Conservation (phyloP, 2,888 invertebrate species). For the Pharmacophagus antenor region DNA sequence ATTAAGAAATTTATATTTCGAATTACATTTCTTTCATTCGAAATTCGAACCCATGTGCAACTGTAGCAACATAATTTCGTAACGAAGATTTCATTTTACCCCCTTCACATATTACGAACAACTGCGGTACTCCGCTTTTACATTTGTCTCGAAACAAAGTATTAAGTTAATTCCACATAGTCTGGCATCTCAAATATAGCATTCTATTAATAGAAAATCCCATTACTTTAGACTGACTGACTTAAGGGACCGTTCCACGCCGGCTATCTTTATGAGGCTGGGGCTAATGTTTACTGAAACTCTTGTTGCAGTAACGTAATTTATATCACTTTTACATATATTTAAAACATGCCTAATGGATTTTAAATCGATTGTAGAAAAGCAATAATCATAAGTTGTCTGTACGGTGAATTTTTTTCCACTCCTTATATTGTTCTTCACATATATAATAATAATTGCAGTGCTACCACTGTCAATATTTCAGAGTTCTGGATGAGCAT, state of each 20-base stretch:
- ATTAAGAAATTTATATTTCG: too few relatives aligned
- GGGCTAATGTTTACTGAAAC: slow-evolving; percentile 20
- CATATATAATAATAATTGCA: too few relatives aligned
- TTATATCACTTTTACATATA: slow-evolving; percentile 20
- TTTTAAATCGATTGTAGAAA: neutral
- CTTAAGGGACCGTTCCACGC: slow-evolving; percentile 21
- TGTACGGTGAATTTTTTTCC: too few relatives aligned
- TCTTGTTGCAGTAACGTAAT: slow-evolving; percentile 9
- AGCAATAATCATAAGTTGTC: neutral
- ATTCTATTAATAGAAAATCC: slow-evolving; percentile 30
- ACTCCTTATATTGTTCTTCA: too few relatives aligned
- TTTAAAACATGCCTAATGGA: slow-evolving; percentile 1
- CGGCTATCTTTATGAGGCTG: slow-evolving; percentile 20
- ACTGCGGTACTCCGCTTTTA: slow-evolving; percentile 21
- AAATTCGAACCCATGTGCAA: neutral
- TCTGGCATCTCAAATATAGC: slow-evolving; percentile 25
- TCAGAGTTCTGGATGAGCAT: too few relatives aligned
- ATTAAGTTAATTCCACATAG: slow-evolving; percentile 31
- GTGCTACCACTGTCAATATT: too few relatives aligned
- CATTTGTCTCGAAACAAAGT: slow-evolving; percentile 29
- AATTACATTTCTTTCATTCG: too few relatives aligned
- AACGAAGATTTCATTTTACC: slow-evolving; percentile 10
- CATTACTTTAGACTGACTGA: slow-evolving; percentile 27
- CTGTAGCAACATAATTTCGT: neutral
- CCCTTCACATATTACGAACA: slow-evolving; percentile 15